phyloP scores from a whole-genome alignment of 2,888 invertebrate species.

The Lithophane semibrunnea region DNA sequence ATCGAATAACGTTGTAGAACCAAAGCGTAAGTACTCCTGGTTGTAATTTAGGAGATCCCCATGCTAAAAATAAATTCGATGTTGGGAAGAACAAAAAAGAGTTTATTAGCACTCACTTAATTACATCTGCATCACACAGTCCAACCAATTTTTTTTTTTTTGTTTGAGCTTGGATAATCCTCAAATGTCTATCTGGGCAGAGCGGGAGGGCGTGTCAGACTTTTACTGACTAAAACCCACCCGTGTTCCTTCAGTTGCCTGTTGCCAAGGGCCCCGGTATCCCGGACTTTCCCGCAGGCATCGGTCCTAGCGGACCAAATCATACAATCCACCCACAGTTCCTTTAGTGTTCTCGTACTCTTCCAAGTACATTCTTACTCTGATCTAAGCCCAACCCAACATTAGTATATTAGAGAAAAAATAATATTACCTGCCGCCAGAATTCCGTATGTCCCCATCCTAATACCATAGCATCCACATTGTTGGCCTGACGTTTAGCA shows the following conservation, averaged over 20 bases:
- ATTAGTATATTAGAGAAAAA: background rate
- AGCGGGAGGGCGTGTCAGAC: too few relatives aligned
- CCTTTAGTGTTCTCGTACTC: background rate
- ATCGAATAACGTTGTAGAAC: slow-evolving; percentile 59
- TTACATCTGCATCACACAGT: background rate
- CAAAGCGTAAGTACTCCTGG: slow-evolving; percentile 58
- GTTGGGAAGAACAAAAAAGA: background rate
- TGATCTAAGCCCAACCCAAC: background rate
- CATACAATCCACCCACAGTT: background rate
- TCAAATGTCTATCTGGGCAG: too few relatives aligned
- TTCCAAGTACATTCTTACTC: background rate
- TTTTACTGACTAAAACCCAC: too few relatives aligned
- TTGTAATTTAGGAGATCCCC: slow-evolving; percentile 63
- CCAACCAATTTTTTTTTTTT: too few relatives aligned
- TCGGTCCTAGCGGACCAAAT: too few relatives aligned
- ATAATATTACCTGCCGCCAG: slow-evolving; percentile 67
- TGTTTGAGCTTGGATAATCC: too few relatives aligned
- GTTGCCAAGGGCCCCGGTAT: too few relatives aligned
- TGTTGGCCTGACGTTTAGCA: slow-evolving; percentile 60
- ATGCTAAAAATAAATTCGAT: slow-evolving; percentile 51
- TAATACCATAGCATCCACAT: slow-evolving; percentile 63
- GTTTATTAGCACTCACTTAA: background rate
- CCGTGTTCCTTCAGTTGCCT: too few relatives aligned
- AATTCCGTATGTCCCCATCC: slow-evolving; percentile 71
- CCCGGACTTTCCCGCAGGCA: too few relatives aligned